Base-by-base conservation (phyloP, 2,888 invertebrate genomes). In the Lapara coniferarum region DNA sequence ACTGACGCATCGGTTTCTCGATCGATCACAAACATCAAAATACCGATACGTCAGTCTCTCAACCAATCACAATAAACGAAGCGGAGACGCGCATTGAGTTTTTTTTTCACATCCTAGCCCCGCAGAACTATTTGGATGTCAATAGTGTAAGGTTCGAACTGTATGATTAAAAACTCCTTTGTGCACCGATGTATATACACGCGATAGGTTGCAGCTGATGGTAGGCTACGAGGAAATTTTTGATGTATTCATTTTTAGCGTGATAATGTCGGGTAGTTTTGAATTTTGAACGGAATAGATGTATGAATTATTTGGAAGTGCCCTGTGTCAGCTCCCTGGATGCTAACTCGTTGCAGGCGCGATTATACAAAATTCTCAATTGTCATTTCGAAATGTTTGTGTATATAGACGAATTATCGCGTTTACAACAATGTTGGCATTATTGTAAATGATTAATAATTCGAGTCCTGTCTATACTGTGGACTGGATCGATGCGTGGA, bases 191-290 rank as follows among this genome's bases (percentile, higher is more conserved):
- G 70, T 57, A 67, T 12, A 67, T 59, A 58, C 46, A 68, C 67
- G 71, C 25, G 55, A 55, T 55, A 78, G 82, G 81, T 78, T 66
- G 81, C 70, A 81, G 87, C 85, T 84, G 83, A 79, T 71, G 70
- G 77, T 63, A 73, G 80, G 75, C 46, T 63, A 63, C 12, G 77
- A 37, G 2, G 76, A 72, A 76, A 75, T 84, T 87, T 55, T 87
- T 86, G 87, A 80, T 87, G 87, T 88, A 85, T 84, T 88, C 59
- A 73, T 79, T 86, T 87, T 68, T 79, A 79, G 74, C 73, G 70
- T 72, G 78, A 75, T 74, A 80, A 55, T 71, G 71, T 75, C 19
- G 72, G 72, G 74, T 78, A 77, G 73, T 68, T 75, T 72, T 73
- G 72, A 63, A 46, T 46, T 63, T 72, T 70, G 77, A 75, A 77